Base-by-base conservation (phyloP, 2,888 invertebrate species). In the Marasmarcha lunaedactyla region DNA sequence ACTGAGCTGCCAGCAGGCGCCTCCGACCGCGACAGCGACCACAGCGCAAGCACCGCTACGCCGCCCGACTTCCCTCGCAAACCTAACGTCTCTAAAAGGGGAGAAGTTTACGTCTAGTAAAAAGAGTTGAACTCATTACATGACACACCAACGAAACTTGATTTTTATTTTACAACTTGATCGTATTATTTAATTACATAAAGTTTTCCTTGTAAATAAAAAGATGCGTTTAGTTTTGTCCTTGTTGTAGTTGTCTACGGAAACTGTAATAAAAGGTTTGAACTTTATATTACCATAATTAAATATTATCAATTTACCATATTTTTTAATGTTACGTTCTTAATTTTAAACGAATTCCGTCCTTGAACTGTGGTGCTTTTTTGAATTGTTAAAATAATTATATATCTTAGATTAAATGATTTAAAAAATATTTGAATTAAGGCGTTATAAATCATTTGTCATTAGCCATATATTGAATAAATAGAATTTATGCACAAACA, bases 31-130 rank as follows among this genome's bases (percentile, higher is more conserved):
- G 72, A 70, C 43, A 72, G 71, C 50, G 67, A 72, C 35, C 67
- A 66, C 44, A 71, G 71, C 44, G 51, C 55, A 15, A 40, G 43
- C 14, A 46, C 56, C 14, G 52, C 61, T 42, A 66, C 67, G 2
- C 63, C 67, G 1, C 57, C 66, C 1, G 69, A 71, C 36, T 63
- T 70, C 37, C 53, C 55, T 5, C 55, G 71, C 25, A 70, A 73
- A 55, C 62, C 63, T 10, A 66, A 59, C 46, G 57, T 63, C 46
- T 69, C 78, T 26, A 78, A 78, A 46, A 61, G 81, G 42, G 79
- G 81, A 42, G 79, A 79, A 51, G 81, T 81, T 33, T 81, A 81
- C 47, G 81, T 79, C 38, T 81, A 63, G 57, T 3, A 30, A 7
- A 5, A 3, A 20, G 20, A 3, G 7, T 20, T 7, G 3, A 5